Conservation (phyloP, 2,797 vertebrate species). For the Prionace glauca region DNA sequence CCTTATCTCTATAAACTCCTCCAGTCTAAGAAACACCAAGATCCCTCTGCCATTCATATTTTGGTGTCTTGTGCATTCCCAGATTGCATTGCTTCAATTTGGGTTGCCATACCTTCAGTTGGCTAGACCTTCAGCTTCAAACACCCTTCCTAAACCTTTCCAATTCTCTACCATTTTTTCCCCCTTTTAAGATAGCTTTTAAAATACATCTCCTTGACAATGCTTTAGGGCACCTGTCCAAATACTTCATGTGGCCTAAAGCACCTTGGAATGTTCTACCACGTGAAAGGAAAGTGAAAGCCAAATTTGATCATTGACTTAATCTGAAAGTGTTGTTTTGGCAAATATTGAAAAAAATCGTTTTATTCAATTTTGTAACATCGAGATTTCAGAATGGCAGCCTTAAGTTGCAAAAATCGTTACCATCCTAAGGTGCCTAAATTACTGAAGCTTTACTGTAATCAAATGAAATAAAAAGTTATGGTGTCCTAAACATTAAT, state of each 20-base stretch:
- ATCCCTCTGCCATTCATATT: not conserved
- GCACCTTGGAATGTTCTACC: not conserved
- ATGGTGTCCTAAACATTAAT: not conserved
- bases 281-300: not conserved
- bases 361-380: too few relatives aligned
- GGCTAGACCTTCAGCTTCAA: too few relatives aligned
- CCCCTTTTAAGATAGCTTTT: not conserved
- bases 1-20: not conserved
- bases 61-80: not conserved
- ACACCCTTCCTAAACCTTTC: not conserved
- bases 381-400: not conserved
- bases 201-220: not conserved
- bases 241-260: not conserved
- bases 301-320: not conserved
- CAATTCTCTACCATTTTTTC: not conserved
- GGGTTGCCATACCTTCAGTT: not conserved
- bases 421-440: not conserved
- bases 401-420: not conserved
- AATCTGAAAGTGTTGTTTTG: not conserved
- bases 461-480: not conserved
- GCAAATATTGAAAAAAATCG: not conserved
- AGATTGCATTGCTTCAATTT: not conserved
- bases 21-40: not conserved
- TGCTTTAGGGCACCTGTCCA: not conserved
- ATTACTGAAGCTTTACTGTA: not conserved